A percentile compares a stretch with the other conserved stretches of the same genome.
Conservation (phyloP, 1,140 invertebrate species). For the Venustaconcha ellipsiformis region DNA sequence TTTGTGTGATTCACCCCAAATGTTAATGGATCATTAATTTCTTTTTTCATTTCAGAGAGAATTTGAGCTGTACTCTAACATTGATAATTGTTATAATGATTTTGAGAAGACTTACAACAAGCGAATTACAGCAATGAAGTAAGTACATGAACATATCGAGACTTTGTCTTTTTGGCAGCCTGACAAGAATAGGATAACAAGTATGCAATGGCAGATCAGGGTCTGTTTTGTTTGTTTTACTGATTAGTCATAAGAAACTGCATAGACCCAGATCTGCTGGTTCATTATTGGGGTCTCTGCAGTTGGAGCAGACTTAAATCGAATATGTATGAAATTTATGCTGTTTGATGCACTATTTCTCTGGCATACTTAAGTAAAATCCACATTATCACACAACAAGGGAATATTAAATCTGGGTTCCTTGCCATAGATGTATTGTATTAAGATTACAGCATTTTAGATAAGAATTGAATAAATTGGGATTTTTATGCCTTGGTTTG, state of each 20-base stretch:
- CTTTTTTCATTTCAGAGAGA: slow-evolving; percentile 52
- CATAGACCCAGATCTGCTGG: background rate
- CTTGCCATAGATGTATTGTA: too few species aligned
- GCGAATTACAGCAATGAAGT: slow-evolving; percentile 54
- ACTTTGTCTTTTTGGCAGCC: background rate
- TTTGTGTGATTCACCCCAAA: background rate
- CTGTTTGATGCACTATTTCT: too few species aligned
- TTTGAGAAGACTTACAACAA: slow-evolving; percentile 61
- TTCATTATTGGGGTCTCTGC: too few species aligned
- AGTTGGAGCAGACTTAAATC: too few species aligned
- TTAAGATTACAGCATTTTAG: too few species aligned
- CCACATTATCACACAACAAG: too few species aligned
- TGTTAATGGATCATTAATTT: slow-evolving; percentile 12
- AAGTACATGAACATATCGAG: slow-evolving; percentile 31
- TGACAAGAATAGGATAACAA: background rate
- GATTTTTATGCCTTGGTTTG: too few species aligned
- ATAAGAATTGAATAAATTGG: too few species aligned
- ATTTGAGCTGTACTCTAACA: slow-evolving; percentile 54
- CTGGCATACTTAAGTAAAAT: too few species aligned
- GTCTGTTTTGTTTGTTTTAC: background rate
- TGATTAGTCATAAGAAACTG: background rate
- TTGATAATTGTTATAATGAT: slow-evolving; percentile 47
- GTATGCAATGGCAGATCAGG: background rate
- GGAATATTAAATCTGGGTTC: too few species aligned
- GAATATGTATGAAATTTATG: too few species aligned